Evolutionary conservation across 2,797 vertebrate genomes (phyloP).

Genomic region (Chelon labrosus): DNA sequence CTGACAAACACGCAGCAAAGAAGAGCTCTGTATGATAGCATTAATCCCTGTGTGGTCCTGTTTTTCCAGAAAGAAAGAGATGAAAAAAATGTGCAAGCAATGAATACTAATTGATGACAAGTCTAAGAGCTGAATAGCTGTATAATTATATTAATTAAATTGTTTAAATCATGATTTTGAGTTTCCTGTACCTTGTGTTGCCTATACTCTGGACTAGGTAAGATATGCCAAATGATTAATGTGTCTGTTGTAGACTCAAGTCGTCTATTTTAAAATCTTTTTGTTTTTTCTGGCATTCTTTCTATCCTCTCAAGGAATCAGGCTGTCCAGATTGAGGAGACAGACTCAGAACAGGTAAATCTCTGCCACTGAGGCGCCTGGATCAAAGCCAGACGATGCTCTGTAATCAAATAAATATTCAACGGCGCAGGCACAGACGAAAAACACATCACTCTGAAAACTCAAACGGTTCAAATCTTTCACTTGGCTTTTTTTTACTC

Average conservation of each 20-base stretch:
- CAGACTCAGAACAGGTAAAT: neutral
- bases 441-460: neutral
- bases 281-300: no score
- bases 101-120: neutral
- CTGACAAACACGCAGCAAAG: neutral
- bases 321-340: neutral
- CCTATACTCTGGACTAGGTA: neutral
- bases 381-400: neutral
- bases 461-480: neutral
- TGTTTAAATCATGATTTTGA: no score
- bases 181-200: no score
- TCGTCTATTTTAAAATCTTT: neutral
- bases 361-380: neutral
- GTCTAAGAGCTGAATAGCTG: neutral
- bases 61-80: neutral
- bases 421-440: slow-evolving; percentile 4
- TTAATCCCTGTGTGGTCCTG: neutral
- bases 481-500: neutral
- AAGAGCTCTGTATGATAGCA: neutral
- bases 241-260: neutral
- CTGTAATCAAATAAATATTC: slow-evolving; percentile 3
- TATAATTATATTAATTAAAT: neutral
- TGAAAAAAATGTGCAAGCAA: neutral
- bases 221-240: neutral
- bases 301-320: neutral